Base-by-base conservation (phyloP, 30 jellyfish, hydroid and myxozoan genomes). In the Aurelia sp. region DNA sequence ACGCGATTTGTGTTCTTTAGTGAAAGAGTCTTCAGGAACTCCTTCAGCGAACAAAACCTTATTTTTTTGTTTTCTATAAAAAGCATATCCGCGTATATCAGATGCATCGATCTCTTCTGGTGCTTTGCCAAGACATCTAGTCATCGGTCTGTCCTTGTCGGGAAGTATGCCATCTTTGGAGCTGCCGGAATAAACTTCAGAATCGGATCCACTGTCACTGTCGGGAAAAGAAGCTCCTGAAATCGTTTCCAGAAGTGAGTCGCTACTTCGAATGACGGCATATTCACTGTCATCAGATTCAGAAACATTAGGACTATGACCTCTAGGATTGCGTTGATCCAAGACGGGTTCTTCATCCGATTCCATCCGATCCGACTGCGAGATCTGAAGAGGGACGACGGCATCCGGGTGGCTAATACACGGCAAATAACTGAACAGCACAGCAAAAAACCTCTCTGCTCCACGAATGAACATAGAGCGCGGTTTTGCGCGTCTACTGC, bases 351-450 rank as follows among this genome's bases (percentile, higher is more conserved):
- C 75, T 64, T 64, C 41, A 21, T 64, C 75, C 75, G 53, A 64
- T 13, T 44, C 19, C 11, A 18, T 64, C 75, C 33, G 51, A 38
- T 64, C 75, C 19, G 41, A 21, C 5, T 64, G 51, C 33, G 75
- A 21, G 73, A 22, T 75, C 3, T 22, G 33, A 60, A 27, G 63
- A 9, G 88, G 33, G 16, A 50, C 77, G 33, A 77, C 88, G 5
- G 67, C 78, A 47, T 77, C 88, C 51, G 78, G 78, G 57, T 60
- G 65, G 51, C 47, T 77, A 13, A 77, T 57, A 63, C 88, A 77
- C 68, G 88, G 88, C 18, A 77, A 60, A 62, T 68, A 77, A 55
- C 88, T 77, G 78, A 60, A 62, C 60, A 77, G 61, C 55, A 76
- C 67, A 4, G 68, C 27, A 57, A 77, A 77, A 52, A 60, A 77